Conservation (phyloP, 1,140 invertebrate genomes). For the Wiebesia pumilae region DNA sequence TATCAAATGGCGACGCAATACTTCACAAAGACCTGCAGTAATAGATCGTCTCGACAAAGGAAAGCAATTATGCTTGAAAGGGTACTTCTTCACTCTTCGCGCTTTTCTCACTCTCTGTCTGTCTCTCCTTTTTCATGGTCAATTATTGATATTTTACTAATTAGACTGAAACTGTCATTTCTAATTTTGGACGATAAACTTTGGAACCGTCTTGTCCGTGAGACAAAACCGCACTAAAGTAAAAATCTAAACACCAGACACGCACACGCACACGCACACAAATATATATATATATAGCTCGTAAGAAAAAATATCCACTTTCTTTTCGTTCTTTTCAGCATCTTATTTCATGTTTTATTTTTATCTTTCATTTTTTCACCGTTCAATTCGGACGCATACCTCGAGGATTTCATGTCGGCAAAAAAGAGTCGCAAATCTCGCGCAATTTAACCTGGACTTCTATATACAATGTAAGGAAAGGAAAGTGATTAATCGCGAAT, state of each 20-base stretch:
- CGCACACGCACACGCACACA: not conserved
- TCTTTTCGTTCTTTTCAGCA: not conserved
- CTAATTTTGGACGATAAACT: not conserved
- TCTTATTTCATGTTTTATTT: not conserved
- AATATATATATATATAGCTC: not conserved
- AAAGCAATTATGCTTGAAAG: conserved; percentile 56
- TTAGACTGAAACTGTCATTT: not conserved
- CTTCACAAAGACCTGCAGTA: not conserved
- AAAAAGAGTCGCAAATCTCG: not conserved
- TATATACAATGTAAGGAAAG: too few relatives aligned
- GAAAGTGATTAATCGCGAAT: not conserved
- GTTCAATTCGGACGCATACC: not conserved
- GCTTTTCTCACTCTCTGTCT: too few relatives aligned
- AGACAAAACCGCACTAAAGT: not conserved
- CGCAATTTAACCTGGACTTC: not conserved
- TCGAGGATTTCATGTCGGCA: not conserved
- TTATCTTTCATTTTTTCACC: not conserved
- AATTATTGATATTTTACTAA: conserved; percentile 16
- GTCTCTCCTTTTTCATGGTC: not conserved
- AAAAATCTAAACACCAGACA: too few relatives aligned
- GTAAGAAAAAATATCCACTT: not conserved
- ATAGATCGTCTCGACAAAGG: conserved; percentile 42
- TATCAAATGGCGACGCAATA: not conserved
- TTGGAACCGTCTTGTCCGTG: not conserved
- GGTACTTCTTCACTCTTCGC: conserved; percentile 13